These are phyloP conservation scores for Sitophilus oryzae DNA, from an alignment of 1,140 invertebrate genomes.

Conservation along the genomic window DNA sequence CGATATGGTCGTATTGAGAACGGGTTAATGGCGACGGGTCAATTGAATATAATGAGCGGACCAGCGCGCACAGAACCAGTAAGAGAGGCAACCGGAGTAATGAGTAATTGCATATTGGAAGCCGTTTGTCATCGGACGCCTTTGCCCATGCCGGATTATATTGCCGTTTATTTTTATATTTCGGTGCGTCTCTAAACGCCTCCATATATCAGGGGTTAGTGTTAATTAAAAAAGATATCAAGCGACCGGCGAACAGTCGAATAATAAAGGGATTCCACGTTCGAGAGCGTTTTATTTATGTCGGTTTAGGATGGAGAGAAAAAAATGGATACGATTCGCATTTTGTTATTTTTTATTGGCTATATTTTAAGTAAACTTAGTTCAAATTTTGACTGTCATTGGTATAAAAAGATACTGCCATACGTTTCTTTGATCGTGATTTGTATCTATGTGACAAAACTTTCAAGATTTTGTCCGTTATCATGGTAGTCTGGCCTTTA, in stretches of 20 bases:
- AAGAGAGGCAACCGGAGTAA: conserved; percentile 20
- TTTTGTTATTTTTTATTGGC: no score
- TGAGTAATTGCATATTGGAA: conserved; percentile 29
- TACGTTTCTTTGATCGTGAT: no score
- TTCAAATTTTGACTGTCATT: no score
- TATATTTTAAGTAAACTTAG: no score
- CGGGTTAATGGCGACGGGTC: conserved; percentile 22
- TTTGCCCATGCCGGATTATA: not conserved
- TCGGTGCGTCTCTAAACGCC: not conserved
- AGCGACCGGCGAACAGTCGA: not conserved
- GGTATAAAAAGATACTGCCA: no score
- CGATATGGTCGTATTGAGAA: conserved; percentile 2
- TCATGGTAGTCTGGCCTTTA: no score
- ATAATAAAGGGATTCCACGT: not conserved
- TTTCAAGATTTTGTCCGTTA: no score
- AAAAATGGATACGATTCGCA: no score
- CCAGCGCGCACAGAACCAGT: conserved; percentile 5
- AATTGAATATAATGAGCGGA: conserved; percentile 25
- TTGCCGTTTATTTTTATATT: conserved; percentile 1
- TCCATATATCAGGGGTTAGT: not conserved
- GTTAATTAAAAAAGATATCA: not conserved
- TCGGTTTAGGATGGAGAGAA: no score
- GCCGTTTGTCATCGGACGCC: conserved; percentile 23
- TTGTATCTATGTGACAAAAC: no score
- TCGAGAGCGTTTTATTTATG: no score